Evolutionary conservation across 2,888 invertebrate species (phyloP).

Genomic region (Acleris laterana): DNA sequence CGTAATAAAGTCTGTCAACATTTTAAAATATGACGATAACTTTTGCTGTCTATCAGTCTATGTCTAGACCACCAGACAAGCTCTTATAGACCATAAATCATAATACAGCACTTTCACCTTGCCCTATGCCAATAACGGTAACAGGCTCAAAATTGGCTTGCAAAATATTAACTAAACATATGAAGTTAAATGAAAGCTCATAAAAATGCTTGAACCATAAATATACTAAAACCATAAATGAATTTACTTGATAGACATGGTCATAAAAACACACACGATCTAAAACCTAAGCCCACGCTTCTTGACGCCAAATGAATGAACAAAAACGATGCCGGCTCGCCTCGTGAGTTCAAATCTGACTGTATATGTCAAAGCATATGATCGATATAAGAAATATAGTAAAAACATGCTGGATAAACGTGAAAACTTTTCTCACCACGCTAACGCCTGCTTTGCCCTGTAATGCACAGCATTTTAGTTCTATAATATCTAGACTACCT

Average conservation of each 20-base stretch:
- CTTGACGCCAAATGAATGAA: constrained; percentile 24
- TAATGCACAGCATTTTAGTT: constrained; percentile 67
- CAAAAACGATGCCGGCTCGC: constrained; percentile 19
- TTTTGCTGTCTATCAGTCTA: too few relatives aligned
- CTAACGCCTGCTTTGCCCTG: constrained; percentile 75
- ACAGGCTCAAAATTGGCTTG: too few relatives aligned
- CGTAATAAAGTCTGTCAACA: too few relatives aligned
- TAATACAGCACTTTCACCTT: too few relatives aligned
- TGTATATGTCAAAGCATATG: constrained; percentile 34
- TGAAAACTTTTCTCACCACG: constrained; percentile 72
- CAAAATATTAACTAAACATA: too few relatives aligned
- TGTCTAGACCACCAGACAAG: too few relatives aligned
- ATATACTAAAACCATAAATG: too few relatives aligned
- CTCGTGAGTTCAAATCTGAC: constrained; percentile 18
- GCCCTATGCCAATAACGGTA: too few relatives aligned
- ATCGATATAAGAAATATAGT: constrained; percentile 36
- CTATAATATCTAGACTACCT: constrained; percentile 47
- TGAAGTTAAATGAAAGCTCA: too few relatives aligned
- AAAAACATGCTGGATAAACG: constrained; percentile 67
- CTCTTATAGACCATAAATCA: too few relatives aligned
- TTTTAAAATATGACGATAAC: too few relatives aligned
- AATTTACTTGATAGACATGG: constrained; percentile 14
- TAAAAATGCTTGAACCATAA: too few relatives aligned
- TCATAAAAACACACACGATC: constrained; percentile 5
- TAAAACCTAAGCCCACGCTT: constrained; percentile 29